Evolutionary conservation across 2,113 vertebrate genomes (phyloP), one percentile per base, ranked within the genome.

Genomic region (Egretta garzetta): DNA sequence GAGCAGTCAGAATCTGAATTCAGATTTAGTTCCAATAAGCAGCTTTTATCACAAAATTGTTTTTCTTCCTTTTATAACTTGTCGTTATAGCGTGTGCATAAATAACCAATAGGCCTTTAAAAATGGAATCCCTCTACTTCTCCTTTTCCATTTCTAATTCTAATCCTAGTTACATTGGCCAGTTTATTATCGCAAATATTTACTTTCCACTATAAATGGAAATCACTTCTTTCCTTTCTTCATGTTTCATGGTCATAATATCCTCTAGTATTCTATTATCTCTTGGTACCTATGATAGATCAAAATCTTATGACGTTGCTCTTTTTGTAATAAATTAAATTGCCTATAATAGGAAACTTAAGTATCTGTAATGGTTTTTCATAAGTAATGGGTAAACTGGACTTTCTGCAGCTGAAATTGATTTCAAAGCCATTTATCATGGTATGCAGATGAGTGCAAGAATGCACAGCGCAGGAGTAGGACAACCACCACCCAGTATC

Each of bases 121-220:
- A 92, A 92, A 77, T 45, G 28, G 71, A 47, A 66, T 62, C 33
- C 53, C 75, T 88, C 72, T 52, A 35, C 52, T 60, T 14, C 80
- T 92, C 33, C 86, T 71, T 4, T 52, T 96, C 81, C 52, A 30
- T 88, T 94, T 82, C 93, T 91, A 80, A 82, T 90, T 83, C 93
- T 37, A 72, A 74, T 71, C 43, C 81, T 56, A 43, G 77, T 66
- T 90, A 52, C 66, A 3, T 8, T 50, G 88, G 49, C 92, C 64
- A 87, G 84, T 96, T 98, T 96, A 96, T 97, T 95, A 97, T 94
- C 81, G 88, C 91, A 35, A 80, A 97, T 95, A 89, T 97, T 97
- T 98, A 88, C 93, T 94, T 96, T 92, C 35, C 76, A 55, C 90
- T 97, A 63, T 86, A 97, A 97, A 97, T 95, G 96, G 93, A 96